Base-by-base conservation (phyloP, 1,140 invertebrate genomes). In the Brachystomella parvula region DNA sequence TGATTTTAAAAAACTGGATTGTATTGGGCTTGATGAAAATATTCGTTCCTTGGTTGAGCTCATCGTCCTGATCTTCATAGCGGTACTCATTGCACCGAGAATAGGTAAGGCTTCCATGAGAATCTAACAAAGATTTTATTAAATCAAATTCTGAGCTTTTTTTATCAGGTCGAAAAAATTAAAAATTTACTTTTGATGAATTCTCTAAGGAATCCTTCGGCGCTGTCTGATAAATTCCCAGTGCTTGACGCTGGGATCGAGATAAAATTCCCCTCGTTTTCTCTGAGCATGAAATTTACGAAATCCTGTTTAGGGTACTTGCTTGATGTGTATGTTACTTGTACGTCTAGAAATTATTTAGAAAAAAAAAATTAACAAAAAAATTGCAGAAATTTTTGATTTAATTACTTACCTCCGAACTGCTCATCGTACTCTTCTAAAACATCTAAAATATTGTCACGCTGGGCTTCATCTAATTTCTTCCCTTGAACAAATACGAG, bases 1-100 rank as follows among this genome's bases (percentile, higher is more conserved):
- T 35, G 28, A 72, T 67, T 60, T 69, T 72, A 63, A 64, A 72
- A 33, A 65, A 72, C n/a, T 69, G 57, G 31, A 69, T 65, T 30
- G 60, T 59, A 32, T 61, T 59, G 0, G 67, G 63, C 24, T 32
- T 30, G 2, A 72, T 19, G 26, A 29, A 72, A 21, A 72, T 12
- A 32, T 64, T 44, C 1, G 24, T 47, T 6, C 12, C 44, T 2
- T 35, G 12, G n/a, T 35, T 26, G 29, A 69, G 56, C 35, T 72
- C 71, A 17, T 69, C 30, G 15, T 30, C 30, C 61, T 72, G 71
- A n/a, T 39, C 35, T 1, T 62, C 49, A 30, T 68, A 64, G 19
- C 15, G 9, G 26, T 44, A 47, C 24, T 47, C 32, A 26, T 72
- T 68, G 39, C 71, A 72, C 2, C 62, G 29, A 3, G 65, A 29